These are phyloP conservation scores for Nibea coibor DNA, from an alignment of 2,113 vertebrate genomes.

Conservation along the genomic window DNA sequence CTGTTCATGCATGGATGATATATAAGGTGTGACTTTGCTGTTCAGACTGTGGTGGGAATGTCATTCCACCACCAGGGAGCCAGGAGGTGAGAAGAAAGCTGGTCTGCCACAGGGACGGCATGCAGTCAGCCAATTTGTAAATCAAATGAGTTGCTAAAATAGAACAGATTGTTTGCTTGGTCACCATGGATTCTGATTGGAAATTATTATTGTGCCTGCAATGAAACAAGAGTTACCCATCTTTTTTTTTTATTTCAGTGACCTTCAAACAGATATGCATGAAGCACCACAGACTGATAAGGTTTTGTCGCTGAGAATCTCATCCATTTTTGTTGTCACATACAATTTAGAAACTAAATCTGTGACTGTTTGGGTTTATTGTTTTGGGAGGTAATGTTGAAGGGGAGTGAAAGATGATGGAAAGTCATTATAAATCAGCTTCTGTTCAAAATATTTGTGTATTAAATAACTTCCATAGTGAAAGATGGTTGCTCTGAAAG, in stretches of 20 bases:
- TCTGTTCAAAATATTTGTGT: background rate
- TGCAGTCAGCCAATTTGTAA: slow-evolving; percentile 61
- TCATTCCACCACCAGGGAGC: slow-evolving; percentile 38
- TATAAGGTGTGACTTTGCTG: slow-evolving; percentile 48
- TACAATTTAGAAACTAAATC: slow-evolving; percentile 26
- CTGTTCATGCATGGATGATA: slow-evolving; percentile 31
- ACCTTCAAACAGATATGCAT: slow-evolving; percentile 54
- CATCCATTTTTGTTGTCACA: slow-evolving; percentile 50
- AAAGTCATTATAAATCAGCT: slow-evolving; percentile 18
- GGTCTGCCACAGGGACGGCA: slow-evolving; percentile 36
- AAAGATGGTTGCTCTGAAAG: slow-evolving; percentile 6
- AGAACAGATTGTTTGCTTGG: slow-evolving; percentile 57
- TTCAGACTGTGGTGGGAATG: slow-evolving; percentile 53
- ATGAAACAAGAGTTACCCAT: slow-evolving; percentile 31
- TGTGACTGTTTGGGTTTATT: slow-evolving; percentile 13
- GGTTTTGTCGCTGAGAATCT: slow-evolving; percentile 18
- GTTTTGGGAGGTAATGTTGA: slow-evolving; percentile 23
- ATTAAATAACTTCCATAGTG: background rate
- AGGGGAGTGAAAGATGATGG: background rate
- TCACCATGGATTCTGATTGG: slow-evolving; percentile 45
- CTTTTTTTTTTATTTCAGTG: slow-evolving; percentile 43
- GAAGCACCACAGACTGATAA: slow-evolving; percentile 33
- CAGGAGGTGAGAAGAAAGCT: slow-evolving; percentile 47
- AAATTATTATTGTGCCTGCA: slow-evolving; percentile 38
- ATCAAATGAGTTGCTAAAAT: slow-evolving; percentile 68